Evolutionary conservation across 1,140 invertebrate species (phyloP).

Genomic region (Aphelenchoides besseyi): DNA sequence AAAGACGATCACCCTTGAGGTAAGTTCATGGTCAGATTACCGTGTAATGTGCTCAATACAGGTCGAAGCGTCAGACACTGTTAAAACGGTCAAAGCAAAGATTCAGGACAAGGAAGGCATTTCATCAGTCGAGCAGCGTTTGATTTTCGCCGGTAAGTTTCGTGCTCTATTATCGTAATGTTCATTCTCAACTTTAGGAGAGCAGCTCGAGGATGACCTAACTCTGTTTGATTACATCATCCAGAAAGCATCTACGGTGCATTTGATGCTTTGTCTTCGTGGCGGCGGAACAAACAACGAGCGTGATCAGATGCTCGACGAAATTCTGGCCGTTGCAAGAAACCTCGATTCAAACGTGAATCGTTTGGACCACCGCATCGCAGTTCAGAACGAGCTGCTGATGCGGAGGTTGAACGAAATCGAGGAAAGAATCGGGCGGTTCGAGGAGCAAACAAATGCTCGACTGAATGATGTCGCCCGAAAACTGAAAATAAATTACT

Average conservation of each 20-base stretch:
- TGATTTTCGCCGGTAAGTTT: slow-evolving; percentile 51
- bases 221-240: slow-evolving; percentile 90
- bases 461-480: too few species aligned
- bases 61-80: slow-evolving; percentile 67
- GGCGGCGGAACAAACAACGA: too few species aligned
- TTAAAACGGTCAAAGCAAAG: slow-evolving; percentile 65
- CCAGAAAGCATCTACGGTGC: slow-evolving; percentile 73
- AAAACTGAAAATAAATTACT: too few species aligned
- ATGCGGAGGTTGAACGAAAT: too few species aligned
- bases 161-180: neutral
- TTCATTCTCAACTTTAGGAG: slow-evolving; percentile 62
- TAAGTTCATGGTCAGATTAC: slow-evolving; percentile 65
- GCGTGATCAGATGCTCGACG: too few species aligned
- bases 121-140: slow-evolving; percentile 64
- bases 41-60: slow-evolving; percentile 66
- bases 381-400: too few species aligned
- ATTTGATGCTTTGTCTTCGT: slow-evolving; percentile 69
- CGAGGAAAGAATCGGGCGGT: too few species aligned
- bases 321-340: too few species aligned
- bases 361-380: too few species aligned
- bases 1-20: slow-evolving; percentile 64
- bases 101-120: slow-evolving; percentile 66
- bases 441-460: too few species aligned
- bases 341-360: too few species aligned
- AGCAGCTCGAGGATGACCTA: slow-evolving; percentile 86